Evolutionary conservation across 2,888 invertebrate species (phyloP), one percentile per base, ranked within the genome.

Genomic region (Molanna angustata): DNA sequence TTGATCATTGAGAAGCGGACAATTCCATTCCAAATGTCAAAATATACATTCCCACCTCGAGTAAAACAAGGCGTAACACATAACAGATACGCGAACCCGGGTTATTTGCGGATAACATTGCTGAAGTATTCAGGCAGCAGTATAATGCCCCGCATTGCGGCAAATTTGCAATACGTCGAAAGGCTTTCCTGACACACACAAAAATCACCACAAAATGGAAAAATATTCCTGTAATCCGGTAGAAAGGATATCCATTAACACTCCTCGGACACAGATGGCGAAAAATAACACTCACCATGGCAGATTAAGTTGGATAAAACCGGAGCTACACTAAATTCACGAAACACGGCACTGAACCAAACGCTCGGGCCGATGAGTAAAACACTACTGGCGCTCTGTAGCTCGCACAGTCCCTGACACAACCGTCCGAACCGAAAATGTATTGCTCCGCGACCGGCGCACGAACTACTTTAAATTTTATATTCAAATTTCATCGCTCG

Each of bases 311-410:
- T 74, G 76, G 77, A 77, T 77, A 76, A 75, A 72, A 50, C 76
- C 72, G 74, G 74, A 74, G 76, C 76, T 76, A 77, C 76, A 76
- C 76, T 76, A 77, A 76, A 75, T 75, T 76, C 76, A 75, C 76
- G 75, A 75, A 72, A 73, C 72, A 72, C 71, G 76, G 73, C 77
- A 75, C 75, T 70, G 74, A 74, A 74, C 77, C 55, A 74, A 74
- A 74, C 74, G 64, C 73, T 72, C 76, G 68, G 69, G 73, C 70
- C 76, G 76, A 76, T 74, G 75, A 71, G 72, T 73, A 67, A 72
- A 73, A 72, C 76, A 76, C 76, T 74, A 77, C 80, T 78, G 79
- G 76, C 79, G 79, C 76, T 76, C 75, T 71, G 75, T 67, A 66
- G 73, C 74, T 74, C 74, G 73, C 72, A 49, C 50, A 73, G 73